Evolutionary conservation across 2,888 invertebrate species (phyloP).

Genomic region (Andrena haemorrhoa): DNA sequence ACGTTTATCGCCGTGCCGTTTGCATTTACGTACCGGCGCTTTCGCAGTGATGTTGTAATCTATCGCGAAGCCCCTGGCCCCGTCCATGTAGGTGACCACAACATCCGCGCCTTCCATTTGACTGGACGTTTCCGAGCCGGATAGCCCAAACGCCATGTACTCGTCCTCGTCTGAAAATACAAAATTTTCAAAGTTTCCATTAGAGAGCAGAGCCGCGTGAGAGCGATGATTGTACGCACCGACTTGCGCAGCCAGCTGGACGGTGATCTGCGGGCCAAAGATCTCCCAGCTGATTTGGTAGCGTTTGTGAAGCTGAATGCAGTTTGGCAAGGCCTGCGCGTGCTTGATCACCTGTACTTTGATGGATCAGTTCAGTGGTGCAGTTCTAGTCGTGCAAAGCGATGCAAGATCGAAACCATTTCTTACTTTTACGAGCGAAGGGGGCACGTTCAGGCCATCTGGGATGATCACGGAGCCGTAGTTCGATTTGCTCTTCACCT

Average conservation of each 20-base stretch:
- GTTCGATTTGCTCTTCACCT: slow-evolving; percentile 89
- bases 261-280: slow-evolving; percentile 94
- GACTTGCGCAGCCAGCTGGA: slow-evolving; percentile 93
- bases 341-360: slow-evolving; percentile 82
- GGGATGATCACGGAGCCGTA: slow-evolving; percentile 92
- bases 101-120: slow-evolving; percentile 95
- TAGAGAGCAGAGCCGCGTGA: neutral
- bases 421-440: slow-evolving; percentile 89
- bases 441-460: slow-evolving; percentile 94
- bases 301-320: slow-evolving; percentile 93
- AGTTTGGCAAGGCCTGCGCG: slow-evolving; percentile 91
- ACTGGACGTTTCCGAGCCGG: slow-evolving; percentile 90
- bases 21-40: slow-evolving; percentile 88
- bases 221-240: slow-evolving; percentile 77
- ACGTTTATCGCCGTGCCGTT: neutral
- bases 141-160: slow-evolving; percentile 96
- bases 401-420: slow-evolving; percentile 15
- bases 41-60: slow-evolving; percentile 95
- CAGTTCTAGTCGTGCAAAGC: neutral
- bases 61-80: slow-evolving; percentile 89
- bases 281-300: slow-evolving; percentile 95
- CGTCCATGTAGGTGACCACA: slow-evolving; percentile 91
- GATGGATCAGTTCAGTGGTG: slow-evolving; percentile 25
- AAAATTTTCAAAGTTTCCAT: neutral
- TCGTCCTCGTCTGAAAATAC: slow-evolving; percentile 88